Evolutionary conservation across 2,113 vertebrate species (phyloP), one percentile per base, ranked within the genome.

Genomic region (Perognathus longimembris): DNA sequence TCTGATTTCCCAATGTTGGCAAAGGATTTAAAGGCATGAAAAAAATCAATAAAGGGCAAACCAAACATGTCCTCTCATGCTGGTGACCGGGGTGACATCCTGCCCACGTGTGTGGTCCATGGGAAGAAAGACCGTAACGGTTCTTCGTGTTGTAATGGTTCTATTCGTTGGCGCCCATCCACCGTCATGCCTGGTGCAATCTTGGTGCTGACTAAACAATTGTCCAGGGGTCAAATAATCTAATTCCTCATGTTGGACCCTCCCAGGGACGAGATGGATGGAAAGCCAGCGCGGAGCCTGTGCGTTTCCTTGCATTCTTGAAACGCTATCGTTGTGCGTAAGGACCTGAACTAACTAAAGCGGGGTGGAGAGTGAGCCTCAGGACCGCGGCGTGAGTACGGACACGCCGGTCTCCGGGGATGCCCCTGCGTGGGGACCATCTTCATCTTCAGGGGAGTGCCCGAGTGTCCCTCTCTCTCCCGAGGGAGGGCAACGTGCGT

Each of bases 1-100:
- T 76, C 82, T 73, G 32, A 94, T 71, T 54, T 79, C 66, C 30
- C 9, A 36, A 4, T 64, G 34, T 18, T 80, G 73, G 67, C 28
- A 79, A 85, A 77, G 63, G 83, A 87, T 93, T 79, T 45, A 85
- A 85, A 80, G 59, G 88, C 86, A 88, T n/a, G 83, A 61, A 92
- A 61, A 92, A 92, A 83, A 83, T 38, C 40, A 28, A 15, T 34
- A 21, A 7, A 85, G 80, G 38, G 69, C 45, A 95, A 83, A 80
- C 73, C 76, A 86, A 85, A 61, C 40, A n/a, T 34, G 22, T 24
- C n/a, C 45, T 30, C 30, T 85, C 32, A 28, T 11, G 21, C 26
- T 75, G 45, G 40, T 57, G 21, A 80, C 42, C 26, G 77, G 36
- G 22, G 36, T 79, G 34, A 40, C 15, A 32, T 63, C 61, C 50